Evolutionary conservation across 2,797 vertebrate species (phyloP).

Genomic region (Austrolebias charrua): DNA sequence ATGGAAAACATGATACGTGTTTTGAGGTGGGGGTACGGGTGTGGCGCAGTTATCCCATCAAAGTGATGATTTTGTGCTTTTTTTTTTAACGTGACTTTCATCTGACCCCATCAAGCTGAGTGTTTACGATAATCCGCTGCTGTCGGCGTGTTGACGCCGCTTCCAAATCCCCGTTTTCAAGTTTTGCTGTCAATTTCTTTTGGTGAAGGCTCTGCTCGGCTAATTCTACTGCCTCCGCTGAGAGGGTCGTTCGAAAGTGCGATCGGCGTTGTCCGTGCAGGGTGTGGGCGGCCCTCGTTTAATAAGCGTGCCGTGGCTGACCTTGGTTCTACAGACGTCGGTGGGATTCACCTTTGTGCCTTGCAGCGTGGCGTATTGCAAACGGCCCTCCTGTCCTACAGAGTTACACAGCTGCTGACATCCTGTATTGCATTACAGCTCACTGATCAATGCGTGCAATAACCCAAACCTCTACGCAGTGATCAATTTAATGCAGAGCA

Average conservation of each 20-base stretch:
- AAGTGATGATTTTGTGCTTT: background rate
- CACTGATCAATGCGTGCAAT: constrained; percentile 69
- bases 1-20: constrained; percentile 59
- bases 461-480: constrained; percentile 51
- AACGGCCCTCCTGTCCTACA: constrained; percentile 10
- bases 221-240: constrained; percentile 16
- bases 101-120: constrained; percentile 22
- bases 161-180: background rate
- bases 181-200: constrained; percentile 5
- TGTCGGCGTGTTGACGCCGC: constrained; percentile 1
- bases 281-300: constrained; percentile 45
- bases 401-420: constrained; percentile 48
- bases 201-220: constrained; percentile 23
- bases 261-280: constrained; percentile 36
- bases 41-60: constrained; percentile 45
- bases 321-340: constrained; percentile 58
- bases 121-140: constrained; percentile 11
- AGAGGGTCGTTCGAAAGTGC: constrained; percentile 33
- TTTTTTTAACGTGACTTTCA: constrained; percentile 17
- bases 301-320: constrained; percentile 61
- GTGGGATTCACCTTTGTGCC: constrained; percentile 52
- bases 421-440: constrained; percentile 60
- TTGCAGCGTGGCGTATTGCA: constrained; percentile 21
- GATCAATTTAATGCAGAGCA: constrained; percentile 32
- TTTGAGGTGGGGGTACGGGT: constrained; percentile 49